Percentiles rank a stretch among this genome's conserved stretches.
These are phyloP conservation scores for Sarcophaga caerulescens DNA, from an alignment of 2,888 invertebrate species.

Conservation along the genomic window DNA sequence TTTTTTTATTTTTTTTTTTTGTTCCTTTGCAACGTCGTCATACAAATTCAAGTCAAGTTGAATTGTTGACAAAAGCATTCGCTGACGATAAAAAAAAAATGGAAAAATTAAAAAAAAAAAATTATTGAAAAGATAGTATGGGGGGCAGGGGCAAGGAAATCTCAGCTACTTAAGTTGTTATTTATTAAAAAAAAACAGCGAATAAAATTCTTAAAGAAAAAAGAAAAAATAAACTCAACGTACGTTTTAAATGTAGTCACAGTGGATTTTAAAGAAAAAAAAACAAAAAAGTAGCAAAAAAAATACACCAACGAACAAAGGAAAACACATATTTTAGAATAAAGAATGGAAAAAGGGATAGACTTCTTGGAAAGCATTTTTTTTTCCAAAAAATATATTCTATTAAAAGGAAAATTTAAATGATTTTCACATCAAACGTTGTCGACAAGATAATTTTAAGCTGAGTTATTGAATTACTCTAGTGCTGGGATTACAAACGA, in stretches of 20 bases:
- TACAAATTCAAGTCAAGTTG: constrained; percentile 64
- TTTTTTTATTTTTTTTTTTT: constrained; percentile 8
- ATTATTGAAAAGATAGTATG: background rate
- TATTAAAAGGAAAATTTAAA: constrained; percentile 39
- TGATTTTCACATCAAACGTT: constrained; percentile 23
- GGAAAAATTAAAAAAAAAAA: constrained; percentile 17
- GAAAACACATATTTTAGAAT: background rate
- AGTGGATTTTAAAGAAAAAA: background rate
- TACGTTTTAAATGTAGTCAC: background rate
- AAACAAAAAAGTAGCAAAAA: background rate
- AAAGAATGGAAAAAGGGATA: constrained; percentile 2
- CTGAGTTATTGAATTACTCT: constrained; percentile 29
- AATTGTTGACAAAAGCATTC: constrained; percentile 70
- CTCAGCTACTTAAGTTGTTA: constrained; percentile 67
- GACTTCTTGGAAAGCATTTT: constrained; percentile 1
- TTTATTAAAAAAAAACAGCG: constrained; percentile 46
- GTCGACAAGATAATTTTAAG: constrained; percentile 19
- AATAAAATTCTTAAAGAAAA: background rate
- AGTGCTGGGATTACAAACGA: constrained; percentile 17
- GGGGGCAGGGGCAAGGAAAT: constrained; percentile 44
- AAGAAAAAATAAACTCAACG: background rate
- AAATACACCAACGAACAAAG: background rate
- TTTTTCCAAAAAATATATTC: constrained; percentile 13
- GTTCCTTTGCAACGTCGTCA: constrained; percentile 16
- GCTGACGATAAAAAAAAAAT: constrained; percentile 38